Conservation (phyloP, 2,888 invertebrate species). For the Volucella inanis region DNA sequence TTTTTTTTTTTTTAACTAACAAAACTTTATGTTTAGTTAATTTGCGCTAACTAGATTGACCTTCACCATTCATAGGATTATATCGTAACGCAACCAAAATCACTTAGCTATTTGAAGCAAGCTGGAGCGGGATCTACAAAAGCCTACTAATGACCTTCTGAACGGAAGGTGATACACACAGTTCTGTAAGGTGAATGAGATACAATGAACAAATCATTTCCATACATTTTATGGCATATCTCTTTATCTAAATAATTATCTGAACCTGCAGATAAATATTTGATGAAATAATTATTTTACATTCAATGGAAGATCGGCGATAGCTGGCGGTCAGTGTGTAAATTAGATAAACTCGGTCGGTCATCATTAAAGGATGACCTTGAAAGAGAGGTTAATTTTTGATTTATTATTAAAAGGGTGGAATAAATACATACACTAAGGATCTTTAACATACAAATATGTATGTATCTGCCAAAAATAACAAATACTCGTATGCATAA, state of each 20-base stretch:
- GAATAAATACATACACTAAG: no score
- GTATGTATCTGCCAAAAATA: no score
- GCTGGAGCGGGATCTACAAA: slow-evolving; percentile 29
- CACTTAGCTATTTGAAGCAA: neutral
- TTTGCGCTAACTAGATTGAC: slow-evolving; percentile 31
- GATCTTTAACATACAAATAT: no score
- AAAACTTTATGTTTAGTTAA: no score
- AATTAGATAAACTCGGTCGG: no score
- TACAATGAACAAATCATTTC: slow-evolving; percentile 9
- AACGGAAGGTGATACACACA: slow-evolving; percentile 16
- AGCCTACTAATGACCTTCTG: slow-evolving; percentile 40
- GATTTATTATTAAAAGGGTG: no score
- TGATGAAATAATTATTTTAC: slow-evolving; percentile 1
- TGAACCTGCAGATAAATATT: slow-evolving; percentile 36
- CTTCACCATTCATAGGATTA: slow-evolving; percentile 31
- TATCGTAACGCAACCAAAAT: neutral
- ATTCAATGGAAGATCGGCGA: neutral
- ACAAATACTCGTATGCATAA: no score
- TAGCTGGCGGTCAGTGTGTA: neutral
- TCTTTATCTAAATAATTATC: neutral
- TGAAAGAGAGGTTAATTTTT: no score
- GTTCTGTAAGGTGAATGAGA: slow-evolving; percentile 35
- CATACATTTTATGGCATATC: no score
- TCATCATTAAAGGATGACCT: no score
- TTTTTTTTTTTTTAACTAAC: no score